Evolutionary conservation across 2,113 vertebrate species (phyloP).

Genomic region (Poeciliopsis occidentalis): DNA sequence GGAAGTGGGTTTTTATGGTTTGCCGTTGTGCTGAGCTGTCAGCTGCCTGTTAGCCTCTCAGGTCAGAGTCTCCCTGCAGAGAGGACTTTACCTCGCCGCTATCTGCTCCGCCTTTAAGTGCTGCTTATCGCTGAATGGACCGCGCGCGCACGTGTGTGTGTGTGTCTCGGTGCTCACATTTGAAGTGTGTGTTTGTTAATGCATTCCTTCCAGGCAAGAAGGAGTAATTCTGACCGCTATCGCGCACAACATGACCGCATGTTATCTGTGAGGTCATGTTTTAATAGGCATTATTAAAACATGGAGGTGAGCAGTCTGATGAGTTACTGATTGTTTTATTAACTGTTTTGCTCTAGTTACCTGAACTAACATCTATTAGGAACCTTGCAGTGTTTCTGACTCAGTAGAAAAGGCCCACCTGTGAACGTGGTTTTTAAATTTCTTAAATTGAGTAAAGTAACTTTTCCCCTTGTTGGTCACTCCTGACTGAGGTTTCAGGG

Average conservation of each 20-base stretch:
- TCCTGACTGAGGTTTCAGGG: background rate
- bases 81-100: constrained; percentile 75
- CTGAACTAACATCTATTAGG: background rate
- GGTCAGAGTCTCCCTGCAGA: constrained; percentile 71
- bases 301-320: constrained; percentile 16
- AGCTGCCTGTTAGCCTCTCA: constrained; percentile 33
- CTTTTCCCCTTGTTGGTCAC: constrained; percentile 25
- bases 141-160: background rate
- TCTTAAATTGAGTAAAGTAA: constrained; percentile 27
- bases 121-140: constrained; percentile 55
- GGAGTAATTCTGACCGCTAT: constrained; percentile 27
- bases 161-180: background rate
- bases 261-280: background rate
- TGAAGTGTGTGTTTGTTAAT: constrained; percentile 1
- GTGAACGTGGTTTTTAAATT: constrained; percentile 27
- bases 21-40: constrained; percentile 49
- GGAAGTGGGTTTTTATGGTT: constrained; percentile 13
- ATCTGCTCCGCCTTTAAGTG: constrained; percentile 53
- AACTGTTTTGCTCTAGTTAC: background rate
- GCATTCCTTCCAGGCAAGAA: constrained; percentile 6
- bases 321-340: constrained; percentile 10
- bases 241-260: background rate
- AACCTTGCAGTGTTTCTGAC: background rate
- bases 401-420: background rate
- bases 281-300: background rate